A percentile compares a stretch with the other conserved stretches of the same genome.
phyloP scores from a whole-genome alignment of 2,113 vertebrate genomes.

The Notothenia rossii region DNA sequence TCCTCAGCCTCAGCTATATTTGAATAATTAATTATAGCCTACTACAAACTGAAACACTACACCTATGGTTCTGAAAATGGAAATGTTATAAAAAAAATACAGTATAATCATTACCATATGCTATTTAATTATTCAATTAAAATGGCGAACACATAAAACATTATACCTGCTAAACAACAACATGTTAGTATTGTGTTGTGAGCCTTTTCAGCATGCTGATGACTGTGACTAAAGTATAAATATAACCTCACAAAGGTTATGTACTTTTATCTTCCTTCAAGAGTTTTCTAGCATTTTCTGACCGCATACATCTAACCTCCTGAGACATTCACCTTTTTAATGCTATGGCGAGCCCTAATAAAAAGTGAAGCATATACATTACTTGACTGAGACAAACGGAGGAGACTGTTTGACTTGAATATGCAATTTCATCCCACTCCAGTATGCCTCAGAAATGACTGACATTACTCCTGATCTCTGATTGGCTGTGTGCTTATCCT shows the following conservation, averaged over 20 bases:
- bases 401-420: constrained; percentile 13
- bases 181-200: no score
- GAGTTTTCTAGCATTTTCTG: background rate
- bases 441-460: constrained; percentile 37
- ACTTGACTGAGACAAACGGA: background rate
- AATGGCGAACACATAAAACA: no score
- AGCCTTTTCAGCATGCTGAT: background rate
- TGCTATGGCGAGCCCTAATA: background rate
- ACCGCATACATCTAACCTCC: background rate
- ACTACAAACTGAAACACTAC: no score
- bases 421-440: constrained; percentile 28
- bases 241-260: constrained; percentile 1
- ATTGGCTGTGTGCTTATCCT: constrained; percentile 38
- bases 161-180: no score
- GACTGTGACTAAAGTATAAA: background rate
- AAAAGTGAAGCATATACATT: background rate
- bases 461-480: constrained; percentile 52
- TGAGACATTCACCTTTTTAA: background rate
- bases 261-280: background rate
- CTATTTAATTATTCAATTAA: no score
- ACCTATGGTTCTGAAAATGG: no score
- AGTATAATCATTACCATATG: background rate
- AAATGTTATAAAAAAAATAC: no score
- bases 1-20: no score
- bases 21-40: no score